Conservation (phyloP, 2,888 invertebrate genomes). For the Sphinx pinastri region DNA sequence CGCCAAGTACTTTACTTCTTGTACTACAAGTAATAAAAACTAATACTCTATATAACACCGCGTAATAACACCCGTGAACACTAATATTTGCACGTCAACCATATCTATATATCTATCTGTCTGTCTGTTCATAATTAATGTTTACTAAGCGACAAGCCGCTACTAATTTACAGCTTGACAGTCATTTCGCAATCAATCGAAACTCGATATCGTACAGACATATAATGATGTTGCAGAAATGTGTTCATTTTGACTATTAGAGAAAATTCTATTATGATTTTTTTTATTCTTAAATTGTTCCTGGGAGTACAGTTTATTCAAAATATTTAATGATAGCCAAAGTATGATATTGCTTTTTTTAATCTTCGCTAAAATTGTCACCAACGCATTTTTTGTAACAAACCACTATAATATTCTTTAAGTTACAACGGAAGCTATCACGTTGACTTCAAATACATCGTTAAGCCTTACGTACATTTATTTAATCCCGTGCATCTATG, state of each 20-base stretch:
- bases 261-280: neutral
- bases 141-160: slow-evolving; percentile 35
- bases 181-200: slow-evolving; percentile 41
- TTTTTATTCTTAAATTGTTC: no score
- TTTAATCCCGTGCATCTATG: no score
- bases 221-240: slow-evolving; percentile 11
- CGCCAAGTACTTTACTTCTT: neutral
- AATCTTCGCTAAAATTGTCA: no score
- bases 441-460: no score
- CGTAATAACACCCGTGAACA: slow-evolving; percentile 7
- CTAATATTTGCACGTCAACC: slow-evolving; percentile 22
- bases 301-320: no score
- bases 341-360: no score
- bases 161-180: slow-evolving; percentile 29
- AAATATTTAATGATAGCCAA: no score
- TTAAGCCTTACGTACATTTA: no score
- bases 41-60: neutral
- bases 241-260: neutral
- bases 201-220: slow-evolving; percentile 37
- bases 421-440: no score
- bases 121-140: slow-evolving; percentile 22
- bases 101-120: slow-evolving; percentile 22
- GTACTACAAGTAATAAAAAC: neutral
- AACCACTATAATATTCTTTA: no score
- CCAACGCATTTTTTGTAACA: no score